Conservation (phyloP, 2,113 vertebrate genomes). For the Fregata magnificens region DNA sequence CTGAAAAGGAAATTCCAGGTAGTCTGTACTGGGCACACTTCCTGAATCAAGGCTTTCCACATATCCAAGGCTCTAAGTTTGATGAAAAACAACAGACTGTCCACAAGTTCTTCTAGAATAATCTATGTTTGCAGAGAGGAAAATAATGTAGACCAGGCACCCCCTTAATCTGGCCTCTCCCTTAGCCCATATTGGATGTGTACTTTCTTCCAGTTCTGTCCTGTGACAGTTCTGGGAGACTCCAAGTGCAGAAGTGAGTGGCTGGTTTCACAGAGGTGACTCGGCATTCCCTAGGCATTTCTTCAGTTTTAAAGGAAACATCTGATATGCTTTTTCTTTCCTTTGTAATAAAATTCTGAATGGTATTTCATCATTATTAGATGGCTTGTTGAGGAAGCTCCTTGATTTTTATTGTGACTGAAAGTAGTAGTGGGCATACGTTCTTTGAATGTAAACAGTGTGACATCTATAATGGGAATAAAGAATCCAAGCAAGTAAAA, state of each 20-base stretch:
- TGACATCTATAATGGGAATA: neutral
- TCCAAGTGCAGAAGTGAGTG: neutral
- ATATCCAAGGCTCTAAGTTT: neutral
- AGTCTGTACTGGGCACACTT: neutral
- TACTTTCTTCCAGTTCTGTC: neutral
- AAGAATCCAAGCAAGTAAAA: neutral
- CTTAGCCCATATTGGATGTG: neutral
- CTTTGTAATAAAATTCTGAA: neutral
- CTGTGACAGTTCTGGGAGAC: neutral
- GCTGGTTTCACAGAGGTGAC: neutral
- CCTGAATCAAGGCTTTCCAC: neutral
- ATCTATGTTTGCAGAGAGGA: neutral
- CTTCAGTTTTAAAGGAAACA: neutral
- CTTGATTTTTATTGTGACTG: neutral
- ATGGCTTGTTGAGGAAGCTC: neutral
- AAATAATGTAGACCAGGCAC: neutral
- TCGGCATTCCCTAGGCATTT: neutral
- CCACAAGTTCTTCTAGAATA: neutral
- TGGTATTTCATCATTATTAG: neutral
- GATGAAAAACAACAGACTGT: neutral
- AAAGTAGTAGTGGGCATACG: fast-evolving
- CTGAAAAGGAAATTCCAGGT: neutral
- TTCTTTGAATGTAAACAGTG: neutral
- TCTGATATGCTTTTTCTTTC: neutral
- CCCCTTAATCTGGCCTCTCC: neutral